A percentile compares a stretch with the other conserved stretches of the same genome.
phyloP scores from a whole-genome alignment of 2,888 invertebrate genomes.

The Mycogona germanica region DNA sequence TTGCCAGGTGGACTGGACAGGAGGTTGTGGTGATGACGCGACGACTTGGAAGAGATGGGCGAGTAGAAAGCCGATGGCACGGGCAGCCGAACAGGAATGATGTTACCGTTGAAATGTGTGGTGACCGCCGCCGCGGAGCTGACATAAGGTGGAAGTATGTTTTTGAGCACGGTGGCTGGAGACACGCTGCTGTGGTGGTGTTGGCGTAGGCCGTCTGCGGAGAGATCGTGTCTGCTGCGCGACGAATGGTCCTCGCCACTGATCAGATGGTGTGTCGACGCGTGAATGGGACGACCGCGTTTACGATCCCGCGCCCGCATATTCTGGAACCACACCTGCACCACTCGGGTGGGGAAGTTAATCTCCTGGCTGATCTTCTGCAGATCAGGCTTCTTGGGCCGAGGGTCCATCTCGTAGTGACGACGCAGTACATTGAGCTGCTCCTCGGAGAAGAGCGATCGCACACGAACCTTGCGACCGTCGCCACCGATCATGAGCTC shows the following conservation, averaged over 20 bases:
- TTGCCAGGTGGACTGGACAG: neutral
- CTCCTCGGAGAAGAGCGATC: conserved; percentile 56
- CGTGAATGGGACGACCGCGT: conserved; percentile 43
- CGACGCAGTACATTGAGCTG: conserved; percentile 79
- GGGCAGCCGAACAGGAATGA: conserved; percentile 16
- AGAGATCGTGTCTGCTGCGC: no score
- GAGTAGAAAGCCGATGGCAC: conserved; percentile 12
- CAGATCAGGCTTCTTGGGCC: conserved; percentile 89
- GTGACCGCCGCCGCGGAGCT: no score
- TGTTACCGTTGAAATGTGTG: conserved; percentile 18
- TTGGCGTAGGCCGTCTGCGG: no score
- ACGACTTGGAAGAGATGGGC: neutral
- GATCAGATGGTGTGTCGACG: no score
- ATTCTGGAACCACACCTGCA: conserved; percentile 96
- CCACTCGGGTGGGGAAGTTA: conserved; percentile 56
- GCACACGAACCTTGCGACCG: conserved; percentile 55
- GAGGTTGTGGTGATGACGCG: neutral
- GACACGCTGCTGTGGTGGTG: no score
- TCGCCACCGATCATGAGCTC: conserved; percentile 31
- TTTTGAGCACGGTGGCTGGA: no score
- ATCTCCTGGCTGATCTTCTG: conserved; percentile 68
- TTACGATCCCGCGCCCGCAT: conserved; percentile 78
- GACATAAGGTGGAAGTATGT: no score
- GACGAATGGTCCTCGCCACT: no score
- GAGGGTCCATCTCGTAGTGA: conserved; percentile 77